phyloP scores from a whole-genome alignment of 1,140 invertebrate species.

The Tigriopus japonicus region DNA sequence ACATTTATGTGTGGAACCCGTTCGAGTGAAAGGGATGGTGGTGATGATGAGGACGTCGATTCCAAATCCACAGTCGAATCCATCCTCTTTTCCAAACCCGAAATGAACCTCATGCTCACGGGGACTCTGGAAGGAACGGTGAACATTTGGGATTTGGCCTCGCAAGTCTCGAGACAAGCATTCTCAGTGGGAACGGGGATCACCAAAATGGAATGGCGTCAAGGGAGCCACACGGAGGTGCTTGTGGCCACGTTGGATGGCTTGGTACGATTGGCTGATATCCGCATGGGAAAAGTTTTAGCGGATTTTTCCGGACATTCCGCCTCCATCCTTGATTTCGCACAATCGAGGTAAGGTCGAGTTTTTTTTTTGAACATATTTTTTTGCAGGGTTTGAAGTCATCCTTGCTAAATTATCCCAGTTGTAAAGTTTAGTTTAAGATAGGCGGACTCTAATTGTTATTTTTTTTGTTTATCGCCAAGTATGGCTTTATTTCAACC shows the following conservation, averaged over 20 bases:
- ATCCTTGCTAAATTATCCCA: no score
- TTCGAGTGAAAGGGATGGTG: background rate
- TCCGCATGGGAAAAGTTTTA: background rate
- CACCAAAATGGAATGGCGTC: background rate
- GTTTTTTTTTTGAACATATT: no score
- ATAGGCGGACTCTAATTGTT: no score
- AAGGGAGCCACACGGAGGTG: background rate
- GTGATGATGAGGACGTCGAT: background rate
- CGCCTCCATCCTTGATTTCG: background rate
- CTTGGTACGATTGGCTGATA: background rate
- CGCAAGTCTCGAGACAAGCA: background rate
- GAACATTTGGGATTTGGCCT: background rate
- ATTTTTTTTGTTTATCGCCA: no score
- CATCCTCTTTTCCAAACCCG: background rate
- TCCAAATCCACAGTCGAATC: background rate
- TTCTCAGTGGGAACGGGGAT: background rate
- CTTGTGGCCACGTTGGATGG: slow-evolving; percentile 4
- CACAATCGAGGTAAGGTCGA: background rate
- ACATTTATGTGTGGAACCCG: background rate
- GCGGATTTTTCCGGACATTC: background rate
- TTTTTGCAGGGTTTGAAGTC: no score
- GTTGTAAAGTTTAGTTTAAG: no score
- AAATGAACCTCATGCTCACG: background rate
- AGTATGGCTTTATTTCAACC: no score
- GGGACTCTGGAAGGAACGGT: background rate